Evolutionary conservation across 1,140 invertebrate species (phyloP).

Genomic region (Heliconius hermathena): DNA sequence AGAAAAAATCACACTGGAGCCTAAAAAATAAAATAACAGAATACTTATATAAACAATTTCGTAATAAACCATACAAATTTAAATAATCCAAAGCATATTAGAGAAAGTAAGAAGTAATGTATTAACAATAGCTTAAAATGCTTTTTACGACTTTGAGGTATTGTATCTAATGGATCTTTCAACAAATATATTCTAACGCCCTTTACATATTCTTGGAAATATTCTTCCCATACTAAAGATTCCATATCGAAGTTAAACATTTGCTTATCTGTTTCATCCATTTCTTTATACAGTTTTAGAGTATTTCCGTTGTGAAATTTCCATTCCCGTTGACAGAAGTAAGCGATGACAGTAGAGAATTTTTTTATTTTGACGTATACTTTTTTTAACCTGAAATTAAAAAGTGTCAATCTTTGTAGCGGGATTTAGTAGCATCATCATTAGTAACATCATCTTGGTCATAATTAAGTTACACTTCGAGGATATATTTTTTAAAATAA

Average conservation of each 20-base stretch:
- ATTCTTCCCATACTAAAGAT: constrained; percentile 83
- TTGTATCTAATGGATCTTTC: constrained; percentile 83
- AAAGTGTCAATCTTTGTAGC: background rate
- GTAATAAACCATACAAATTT: constrained; percentile 43
- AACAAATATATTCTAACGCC: constrained; percentile 84
- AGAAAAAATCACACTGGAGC: background rate
- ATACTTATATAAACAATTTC: constrained; percentile 4
- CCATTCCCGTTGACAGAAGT: constrained; percentile 88
- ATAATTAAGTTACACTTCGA: background rate
- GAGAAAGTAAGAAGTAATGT: constrained; percentile 48
- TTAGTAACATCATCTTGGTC: background rate
- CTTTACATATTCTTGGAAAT: constrained; percentile 82
- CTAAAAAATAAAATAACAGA: background rate
- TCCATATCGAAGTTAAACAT: constrained; percentile 63
- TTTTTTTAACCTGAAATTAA: constrained; percentile 84
- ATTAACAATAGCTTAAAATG: constrained; percentile 45
- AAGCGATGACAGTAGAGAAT: constrained; percentile 86
- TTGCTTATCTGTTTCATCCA: constrained; percentile 82
- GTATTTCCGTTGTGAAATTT: constrained; percentile 87
- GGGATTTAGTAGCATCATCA: no score
- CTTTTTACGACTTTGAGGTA: constrained; percentile 57
- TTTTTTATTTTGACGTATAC: constrained; percentile 89
- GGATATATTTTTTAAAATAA: no score
- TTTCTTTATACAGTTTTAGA: constrained; percentile 59
- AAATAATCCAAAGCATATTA: constrained; percentile 43